Evolutionary conservation across 2,797 vertebrate genomes (phyloP), one percentile per base, ranked within the genome.

Genomic region (Ctenochaetus hawaiiensis): DNA sequence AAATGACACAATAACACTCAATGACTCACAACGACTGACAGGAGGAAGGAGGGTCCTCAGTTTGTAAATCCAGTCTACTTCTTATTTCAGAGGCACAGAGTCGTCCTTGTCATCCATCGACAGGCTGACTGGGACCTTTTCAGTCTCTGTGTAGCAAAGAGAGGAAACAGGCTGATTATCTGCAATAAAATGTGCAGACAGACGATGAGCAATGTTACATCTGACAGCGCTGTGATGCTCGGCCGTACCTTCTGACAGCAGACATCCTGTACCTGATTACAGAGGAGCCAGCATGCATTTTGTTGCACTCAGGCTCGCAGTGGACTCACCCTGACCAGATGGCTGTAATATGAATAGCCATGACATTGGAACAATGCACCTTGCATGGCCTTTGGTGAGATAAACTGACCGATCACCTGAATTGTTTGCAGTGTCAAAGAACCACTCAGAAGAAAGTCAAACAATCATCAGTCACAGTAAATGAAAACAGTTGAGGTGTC

Each of bases 161-260:
- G 20, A 75, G n/a, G 61, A 69, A 53, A 74, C 26, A 18, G 22
- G 70, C 26, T 78, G 51, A 85, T 81, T 86, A 84, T 75, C 23
- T 17, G 62, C 65, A 20, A 67, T 83, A 61, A 77, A 68, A 62
- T 51, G 22, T 26, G 49, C 48, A 44, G 71, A 77, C 61, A 72
- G 54, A 68, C 13, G 23, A 81, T 61, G 52, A 47, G 34, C 26
- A 63, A 39, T 64, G 82, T 75, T 57, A n/a, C 53, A 67, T 66
- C 26, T 67, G 88, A 75, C 83, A 75, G 59, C 12, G 6, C 75
- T 52, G 18, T 1, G 49, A 60, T 45, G 68, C 68, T 67, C 45
- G 10, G 65, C 70, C 1, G 12, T 52, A 6, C 71, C 64, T 56
- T 71, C 61, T 85, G 68, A 75, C 74, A 82, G 62, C 67, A 63